phyloP scores from a whole-genome alignment of 2,113 vertebrate species.

The Holacanthus passer region DNA sequence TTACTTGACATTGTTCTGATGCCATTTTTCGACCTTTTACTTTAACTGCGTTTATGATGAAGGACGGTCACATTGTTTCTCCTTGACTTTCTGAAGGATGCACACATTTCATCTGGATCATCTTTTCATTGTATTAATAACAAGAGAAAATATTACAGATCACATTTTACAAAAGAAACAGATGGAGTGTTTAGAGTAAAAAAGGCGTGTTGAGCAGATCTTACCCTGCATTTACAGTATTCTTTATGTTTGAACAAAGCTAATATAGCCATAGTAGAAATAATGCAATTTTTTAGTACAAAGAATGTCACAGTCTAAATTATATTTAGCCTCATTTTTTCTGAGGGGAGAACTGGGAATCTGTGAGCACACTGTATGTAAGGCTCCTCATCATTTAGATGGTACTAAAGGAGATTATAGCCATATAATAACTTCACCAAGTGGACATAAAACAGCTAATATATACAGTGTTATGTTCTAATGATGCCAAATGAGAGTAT shows the following conservation, averaged over 20 bases:
- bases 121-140: constrained; percentile 12
- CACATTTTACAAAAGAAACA: not conserved
- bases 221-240: constrained; percentile 6
- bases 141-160: not conserved
- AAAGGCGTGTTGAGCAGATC: constrained; percentile 7
- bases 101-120: constrained; percentile 33
- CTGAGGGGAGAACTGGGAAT: constrained; percentile 44
- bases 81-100: constrained; percentile 30
- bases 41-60: constrained; percentile 41
- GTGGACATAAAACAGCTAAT: constrained; percentile 29
- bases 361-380: constrained; percentile 45
- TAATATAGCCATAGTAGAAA: constrained; percentile 60
- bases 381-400: constrained; percentile 53
- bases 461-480: constrained; percentile 40
- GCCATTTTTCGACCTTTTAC: constrained; percentile 31
- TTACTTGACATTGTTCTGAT: constrained; percentile 45
- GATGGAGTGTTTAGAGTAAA: constrained; percentile 21
- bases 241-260: constrained; percentile 25
- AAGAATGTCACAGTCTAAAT: constrained; percentile 62
- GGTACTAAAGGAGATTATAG: constrained; percentile 70
- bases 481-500: constrained; percentile 52
- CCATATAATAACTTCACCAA: constrained; percentile 62
- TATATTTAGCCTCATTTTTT: constrained; percentile 60
- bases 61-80: constrained; percentile 28
- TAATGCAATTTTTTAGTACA: constrained; percentile 56